Evolutionary conservation across 2,113 vertebrate species (phyloP), one percentile per base, ranked within the genome.

Genomic region (Burhinus bistriatus): DNA sequence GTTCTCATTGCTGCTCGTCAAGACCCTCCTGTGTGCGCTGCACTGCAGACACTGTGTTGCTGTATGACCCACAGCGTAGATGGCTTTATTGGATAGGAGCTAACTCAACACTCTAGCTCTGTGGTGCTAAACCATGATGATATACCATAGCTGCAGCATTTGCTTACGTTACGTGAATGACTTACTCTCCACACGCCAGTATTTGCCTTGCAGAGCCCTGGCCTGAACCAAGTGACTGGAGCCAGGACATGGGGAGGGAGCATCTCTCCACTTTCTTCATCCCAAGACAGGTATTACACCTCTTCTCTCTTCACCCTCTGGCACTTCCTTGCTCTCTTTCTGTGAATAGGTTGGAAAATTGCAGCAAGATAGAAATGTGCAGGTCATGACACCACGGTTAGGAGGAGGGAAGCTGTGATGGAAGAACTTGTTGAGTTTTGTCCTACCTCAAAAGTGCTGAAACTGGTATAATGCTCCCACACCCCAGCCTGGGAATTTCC

Each of bases 401-500:
- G 51, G 89, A 54, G 59, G 54, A 73, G 73, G 59, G 64, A 80
- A 2, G 54, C 38, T 73, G 69, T 19, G 72, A 68, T 80, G 90
- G 93, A 83, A 94, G 84, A 58, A 83, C n/a, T 42, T 17, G 61
- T 62, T 25, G 86, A 40, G 69, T 62, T 95, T 89, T 73, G 76
- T 58, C 77, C 34, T 6, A 6, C 57, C 72, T 87, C 87, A 55
- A 38, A 93, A 87, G n/a, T 55, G 92, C 90, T 93, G 94, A 94
- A 54, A 14, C 3, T 2, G 58, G 11, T 16, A n/a, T 51, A 51
- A 80, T 0, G 14, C 72, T 94, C 80, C 87, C 92, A 45, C 84
- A n/a, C 15, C 49, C 59, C 55, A 26, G 72, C n/a, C 62, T 61
- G 93, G 95, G 83, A 89, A 77, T 94, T 95, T 94, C 95, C 93